Evolutionary conservation across 1,140 invertebrate species (phyloP), one percentile per base, ranked within the genome.

Genomic region (Drosophila willistoni): DNA sequence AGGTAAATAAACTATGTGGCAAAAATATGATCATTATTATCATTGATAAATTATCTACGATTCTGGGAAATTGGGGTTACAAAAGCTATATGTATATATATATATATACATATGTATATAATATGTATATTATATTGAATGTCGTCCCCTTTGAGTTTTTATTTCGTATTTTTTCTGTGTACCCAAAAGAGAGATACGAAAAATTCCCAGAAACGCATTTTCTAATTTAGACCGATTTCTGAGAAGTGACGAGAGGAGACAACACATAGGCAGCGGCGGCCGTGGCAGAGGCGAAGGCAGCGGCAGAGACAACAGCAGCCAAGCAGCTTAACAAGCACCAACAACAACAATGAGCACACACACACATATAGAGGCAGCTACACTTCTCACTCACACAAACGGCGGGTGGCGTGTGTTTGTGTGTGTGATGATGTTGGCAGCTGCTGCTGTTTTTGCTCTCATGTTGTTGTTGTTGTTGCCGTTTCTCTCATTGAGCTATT

Each of bases 181-280:
- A 78, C 82, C 82, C 80, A 90, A 90, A 90, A 90, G 80, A 90
- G 77, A 90, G 77, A 85, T 84, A 90, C 81, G 72, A 66, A 75
- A 87, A 91, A 86, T 91, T 91, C 90, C 90, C 85, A 91, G 90
- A 91, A 91, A 91, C 90, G 84, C 85, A 91, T 91, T 91, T 89
- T 91, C 90, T 91, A 91, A 91, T 91, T 91, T 91, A 91, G 90
- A 90, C 90, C 82, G 80, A 91, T 91, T 91, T 87, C 90, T 84
- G 85, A 91, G 90, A 91, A 91, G 90, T 90, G 90, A 83, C 87
- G 66, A 55, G 33, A 51, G 54, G 44, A 55, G 62, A 89, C 79
- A 86, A 89, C 82, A 76, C 66, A 63, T 68, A 65, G 65, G 65
- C 74, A 71, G 74, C 73, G 60, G 54, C 55, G 10, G 34, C 9